Base-by-base conservation (phyloP, 2,888 invertebrate species). In the Camponotus fellah region DNA sequence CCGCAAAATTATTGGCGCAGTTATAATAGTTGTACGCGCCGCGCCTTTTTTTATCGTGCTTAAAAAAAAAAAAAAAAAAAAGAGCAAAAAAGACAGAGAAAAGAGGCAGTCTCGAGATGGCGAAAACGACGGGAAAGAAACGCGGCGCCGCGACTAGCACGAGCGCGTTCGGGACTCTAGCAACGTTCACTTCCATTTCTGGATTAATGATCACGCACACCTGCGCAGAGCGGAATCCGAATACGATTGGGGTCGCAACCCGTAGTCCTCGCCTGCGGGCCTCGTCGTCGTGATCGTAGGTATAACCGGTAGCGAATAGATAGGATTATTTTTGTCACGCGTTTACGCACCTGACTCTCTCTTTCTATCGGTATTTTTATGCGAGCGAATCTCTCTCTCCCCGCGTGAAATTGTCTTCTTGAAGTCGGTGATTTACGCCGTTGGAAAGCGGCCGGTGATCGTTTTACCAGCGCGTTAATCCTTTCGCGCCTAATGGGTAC, bases 131-230 rank as follows among this genome's bases (percentile, higher is more conserved):
- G 62, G 40, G 72, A 49, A 49, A 64, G 79, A 82, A 75, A 83
- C 60, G 65, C 71, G 75, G 71, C 71, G 69, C 72, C 46, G 77
- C 34, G 68, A 56, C 80, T 62, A 72, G 56, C 68, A n/a, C 40
- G 17, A 58, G 37, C 34, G 83, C 40, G 66, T 62, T 68, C 56
- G 82, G 83, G 40, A 83, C 82, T 86, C 77, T 53, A 40, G 49
- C 83, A 79, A 87, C 90, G 87, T 89, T 89, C 90, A 89, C 90
- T 89, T 87, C 90, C 90, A 90, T 90, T 90, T 90, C 86, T 89
- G 90, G 90, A 90, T 90, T 90, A 90, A 90, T 90, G 87, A 89
- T 83, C 87, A 85, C 90, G 88, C 87, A 86, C 89, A 90, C 89
- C 87, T 89, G 89, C 84, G 84, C 88, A 84, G 79, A 85, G 65